phyloP scores from a whole-genome alignment of 2,113 vertebrate species.

The Cyprinodon brontotheroides region DNA sequence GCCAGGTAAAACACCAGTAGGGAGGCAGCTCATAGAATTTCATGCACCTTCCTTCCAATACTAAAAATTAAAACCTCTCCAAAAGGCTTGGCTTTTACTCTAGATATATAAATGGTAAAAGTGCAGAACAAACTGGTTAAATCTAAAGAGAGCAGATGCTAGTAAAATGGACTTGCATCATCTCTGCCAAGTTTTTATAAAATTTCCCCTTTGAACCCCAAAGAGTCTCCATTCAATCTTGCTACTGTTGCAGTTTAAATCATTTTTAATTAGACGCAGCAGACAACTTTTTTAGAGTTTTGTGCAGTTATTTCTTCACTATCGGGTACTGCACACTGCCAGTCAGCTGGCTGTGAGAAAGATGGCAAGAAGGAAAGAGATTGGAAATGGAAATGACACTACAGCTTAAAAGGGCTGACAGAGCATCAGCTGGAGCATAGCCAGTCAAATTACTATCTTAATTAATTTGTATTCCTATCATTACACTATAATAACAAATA shows the following conservation, averaged over 20 bases:
- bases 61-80: constrained; percentile 50
- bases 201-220: no score
- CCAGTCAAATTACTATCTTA: no score
- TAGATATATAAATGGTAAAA: constrained; percentile 26
- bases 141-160: constrained; percentile 16
- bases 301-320: not conserved
- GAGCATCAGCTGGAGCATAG: no score
- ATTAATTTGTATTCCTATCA: no score
- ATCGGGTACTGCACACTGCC: not conserved
- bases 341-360: not conserved
- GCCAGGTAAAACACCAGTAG: constrained; percentile 52
- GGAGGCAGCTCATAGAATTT: constrained; percentile 37
- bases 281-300: no score
- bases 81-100: constrained; percentile 14
- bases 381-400: no score
- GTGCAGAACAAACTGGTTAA: constrained; percentile 10
- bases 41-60: constrained; percentile 16
- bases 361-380: not conserved
- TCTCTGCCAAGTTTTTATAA: constrained; percentile 2
- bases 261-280: no score
- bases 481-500: no score
- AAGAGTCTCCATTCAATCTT: no score
- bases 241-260: no score
- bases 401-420: no score
- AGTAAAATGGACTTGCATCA: constrained; percentile 22